phyloP scores from a whole-genome alignment of 2,888 invertebrate species.

The Ochropleura plecta region DNA sequence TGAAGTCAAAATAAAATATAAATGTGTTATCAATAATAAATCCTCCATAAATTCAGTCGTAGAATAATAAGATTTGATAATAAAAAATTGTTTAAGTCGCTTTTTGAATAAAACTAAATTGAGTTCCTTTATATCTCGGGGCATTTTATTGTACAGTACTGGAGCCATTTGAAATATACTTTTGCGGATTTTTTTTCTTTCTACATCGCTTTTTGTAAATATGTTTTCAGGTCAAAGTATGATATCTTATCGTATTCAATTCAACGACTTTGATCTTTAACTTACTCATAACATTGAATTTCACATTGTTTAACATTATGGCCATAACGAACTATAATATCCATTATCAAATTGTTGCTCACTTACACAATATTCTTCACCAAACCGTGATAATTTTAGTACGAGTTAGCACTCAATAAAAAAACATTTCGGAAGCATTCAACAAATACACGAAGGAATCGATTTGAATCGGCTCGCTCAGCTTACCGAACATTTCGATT shows the following conservation, averaged over 20 bases:
- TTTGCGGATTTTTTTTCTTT: not conserved
- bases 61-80: too few relatives aligned
- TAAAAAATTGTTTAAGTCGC: too few relatives aligned
- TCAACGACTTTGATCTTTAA: slow-evolving; percentile 30
- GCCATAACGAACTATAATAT: slow-evolving; percentile 25
- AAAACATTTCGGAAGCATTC: slow-evolving; percentile 56
- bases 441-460: slow-evolving; percentile 43
- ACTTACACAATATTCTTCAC: slow-evolving; percentile 36
- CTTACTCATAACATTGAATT: slow-evolving; percentile 16
- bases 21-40: too few relatives aligned
- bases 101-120: too few relatives aligned
- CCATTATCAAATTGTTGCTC: slow-evolving; percentile 29
- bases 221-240: slow-evolving; percentile 10
- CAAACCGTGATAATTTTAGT: slow-evolving; percentile 47
- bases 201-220: slow-evolving; percentile 5
- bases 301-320: slow-evolving; percentile 1
- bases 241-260: slow-evolving; percentile 20
- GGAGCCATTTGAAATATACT: too few relatives aligned
- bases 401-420: slow-evolving; percentile 40
- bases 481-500: slow-evolving; percentile 17
- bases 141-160: too few relatives aligned
- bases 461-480: slow-evolving; percentile 28
- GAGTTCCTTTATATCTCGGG: too few relatives aligned
- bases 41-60: too few relatives aligned
- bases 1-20: too few relatives aligned